Base-by-base conservation (phyloP, 2,113 vertebrate genomes). In the Terrapene triunguis region DNA sequence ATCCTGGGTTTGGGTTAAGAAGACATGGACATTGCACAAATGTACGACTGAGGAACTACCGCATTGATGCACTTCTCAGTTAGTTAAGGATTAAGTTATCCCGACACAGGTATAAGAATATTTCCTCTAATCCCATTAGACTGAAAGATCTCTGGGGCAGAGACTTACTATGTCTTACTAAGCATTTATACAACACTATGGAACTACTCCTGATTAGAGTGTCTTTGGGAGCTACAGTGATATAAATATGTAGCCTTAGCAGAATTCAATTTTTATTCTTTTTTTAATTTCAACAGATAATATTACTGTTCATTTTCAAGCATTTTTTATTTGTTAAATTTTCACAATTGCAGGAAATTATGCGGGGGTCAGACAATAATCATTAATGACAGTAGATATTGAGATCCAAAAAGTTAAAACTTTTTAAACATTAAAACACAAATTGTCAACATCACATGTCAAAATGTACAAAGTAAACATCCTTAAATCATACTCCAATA, bases 31-130 rank as follows among this genome's bases (percentile, higher is more conserved):
- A 93, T 24, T 74, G 69, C 19, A 11, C 21, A 74, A 74, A 44
- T 35, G 79, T 47, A 91, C 83, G 59, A 59, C 48, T 29, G 32
- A 54, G 25, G 78, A 91, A 91, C 81, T 81, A 89, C 92, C 84
- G 83, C 87, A 85, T 8, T 2, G 69, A 1, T 0, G 0, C 29
- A 5, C n/a, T 55, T 74, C 59, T 79, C 48, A n/a, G n/a, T 47
- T 84, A 88, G 94, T 88, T 85, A 91, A 42, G 21, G 21, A 42
- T n/a, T 74, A 10, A 65, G 32, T 42, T 74, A 74, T 38, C 38
- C 69, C 89, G 38, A 53, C 22, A 44, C 8, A 59, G 47, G 42
- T 81, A 57, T 94, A 92, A 88, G 57, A 74, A 47, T 79, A 57
- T 89, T 96, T 95, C 2, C 0, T n/a, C n/a, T 72, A 50, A 74